Evolutionary conservation across 2,797 vertebrate genomes (phyloP).

Genomic region (Cyprinodon diabolis): DNA sequence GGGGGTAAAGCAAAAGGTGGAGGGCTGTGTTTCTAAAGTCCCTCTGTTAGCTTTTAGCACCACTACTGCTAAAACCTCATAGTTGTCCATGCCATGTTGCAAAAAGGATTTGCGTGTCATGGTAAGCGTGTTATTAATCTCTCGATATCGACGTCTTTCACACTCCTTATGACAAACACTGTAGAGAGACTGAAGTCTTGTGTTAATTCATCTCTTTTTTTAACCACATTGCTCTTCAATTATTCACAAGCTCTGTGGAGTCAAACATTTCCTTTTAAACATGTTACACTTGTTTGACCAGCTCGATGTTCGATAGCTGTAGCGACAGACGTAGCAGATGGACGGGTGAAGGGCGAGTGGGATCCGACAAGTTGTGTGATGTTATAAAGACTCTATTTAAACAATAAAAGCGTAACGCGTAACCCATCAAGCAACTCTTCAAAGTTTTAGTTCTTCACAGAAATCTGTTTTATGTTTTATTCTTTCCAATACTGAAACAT

Average conservation of each 20-base stretch:
- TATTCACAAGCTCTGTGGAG: constrained; percentile 80
- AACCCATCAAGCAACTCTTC: neutral
- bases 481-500: neutral
- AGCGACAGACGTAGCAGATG: constrained; percentile 52
- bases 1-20: constrained; percentile 29
- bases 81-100: constrained; percentile 83
- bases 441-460: neutral
- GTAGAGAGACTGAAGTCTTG: constrained; percentile 71
- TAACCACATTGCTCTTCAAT: constrained; percentile 82
- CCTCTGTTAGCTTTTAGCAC: constrained; percentile 91
- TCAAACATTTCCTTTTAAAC: constrained; percentile 81
- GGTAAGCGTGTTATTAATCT: constrained; percentile 54
- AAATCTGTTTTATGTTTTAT: neutral
- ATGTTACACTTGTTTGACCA: constrained; percentile 81
- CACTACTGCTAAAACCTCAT: constrained; percentile 84
- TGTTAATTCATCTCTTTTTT: constrained; percentile 76
- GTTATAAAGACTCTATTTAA: neutral
- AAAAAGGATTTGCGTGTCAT: constrained; percentile 87
- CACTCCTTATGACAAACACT: constrained; percentile 44
- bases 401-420: neutral
- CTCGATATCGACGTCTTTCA: constrained; percentile 62
- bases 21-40: constrained; percentile 34
- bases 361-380: neutral
- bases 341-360: neutral
- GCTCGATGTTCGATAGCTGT: constrained; percentile 66